These are phyloP conservation scores for Parazoanthus darwini DNA, from an alignment of 92 coral and sea anemone genomes.

Conservation along the genomic window DNA sequence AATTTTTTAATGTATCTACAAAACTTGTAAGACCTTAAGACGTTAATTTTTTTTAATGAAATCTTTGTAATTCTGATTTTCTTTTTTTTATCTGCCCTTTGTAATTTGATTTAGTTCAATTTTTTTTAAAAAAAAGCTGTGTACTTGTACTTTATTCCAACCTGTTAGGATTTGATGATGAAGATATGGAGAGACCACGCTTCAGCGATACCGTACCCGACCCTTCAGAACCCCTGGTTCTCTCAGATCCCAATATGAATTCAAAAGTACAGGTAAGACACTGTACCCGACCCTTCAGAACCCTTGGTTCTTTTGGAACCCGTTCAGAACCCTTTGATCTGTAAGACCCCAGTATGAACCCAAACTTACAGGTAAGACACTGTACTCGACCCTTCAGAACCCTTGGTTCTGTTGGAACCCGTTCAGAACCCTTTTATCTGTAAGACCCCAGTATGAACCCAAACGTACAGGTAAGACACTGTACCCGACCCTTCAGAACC, in stretches of 20 bases:
- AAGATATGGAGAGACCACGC: conserved; percentile 93
- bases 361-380: conserved; percentile 2
- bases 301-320: conserved; percentile 77
- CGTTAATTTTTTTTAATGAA: too few species aligned
- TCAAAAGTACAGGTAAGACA: conserved; percentile 77
- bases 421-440: conserved; percentile 17
- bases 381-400: conserved; percentile 56
- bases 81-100: too few species aligned
- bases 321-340: conserved; percentile 12
- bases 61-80: too few species aligned
- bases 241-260: conserved; percentile 66
- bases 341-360: conserved; percentile 52
- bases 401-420: conserved; percentile 27
- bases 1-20: too few species aligned
- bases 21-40: background rate
- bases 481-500: conserved; percentile 63
- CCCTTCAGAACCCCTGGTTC: conserved; percentile 65
- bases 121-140: too few species aligned
- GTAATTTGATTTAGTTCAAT: too few species aligned
- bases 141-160: background rate
- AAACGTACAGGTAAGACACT: conserved; percentile 11
- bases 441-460: conserved; percentile 52
- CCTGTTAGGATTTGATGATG: conserved; percentile 85
- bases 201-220: conserved; percentile 59
- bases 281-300: conserved; percentile 54